Percentiles rank a stretch among this genome's conserved stretches.
Conservation (phyloP, 1,140 invertebrate genomes). For the Neuroterus valhalla region DNA sequence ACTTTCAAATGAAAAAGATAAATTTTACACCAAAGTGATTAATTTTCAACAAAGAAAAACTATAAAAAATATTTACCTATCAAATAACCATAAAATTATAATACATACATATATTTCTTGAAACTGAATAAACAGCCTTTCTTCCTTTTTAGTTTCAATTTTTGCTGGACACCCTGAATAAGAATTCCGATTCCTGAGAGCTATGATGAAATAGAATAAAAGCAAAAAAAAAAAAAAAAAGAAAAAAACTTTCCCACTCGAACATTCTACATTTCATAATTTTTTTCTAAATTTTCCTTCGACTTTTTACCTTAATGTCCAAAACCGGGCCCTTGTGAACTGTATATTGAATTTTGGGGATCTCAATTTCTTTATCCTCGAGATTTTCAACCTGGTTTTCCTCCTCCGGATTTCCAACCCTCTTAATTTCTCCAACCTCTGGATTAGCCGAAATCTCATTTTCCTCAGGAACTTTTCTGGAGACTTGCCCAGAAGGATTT, state of each 20-base stretch:
- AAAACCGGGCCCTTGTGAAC: conserved; percentile 72
- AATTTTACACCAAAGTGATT: too few relatives aligned
- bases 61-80: too few relatives aligned
- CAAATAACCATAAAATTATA: too few relatives aligned
- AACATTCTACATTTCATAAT: not conserved
- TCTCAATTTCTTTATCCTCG: conserved; percentile 25
- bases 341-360: conserved; percentile 53
- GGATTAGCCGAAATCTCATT: not conserved
- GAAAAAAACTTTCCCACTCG: not conserved
- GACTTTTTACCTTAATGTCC: conserved; percentile 71
- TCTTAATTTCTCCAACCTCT: not conserved
- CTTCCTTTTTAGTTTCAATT: too few relatives aligned
- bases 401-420: not conserved
- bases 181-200: too few relatives aligned
- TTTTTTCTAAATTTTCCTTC: conserved; percentile 19
- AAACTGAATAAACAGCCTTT: too few relatives aligned
- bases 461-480: not conserved
- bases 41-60: too few relatives aligned
- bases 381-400: not conserved
- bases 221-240: not conserved
- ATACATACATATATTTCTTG: too few relatives aligned
- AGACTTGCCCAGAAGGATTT: conserved; percentile 23
- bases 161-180: too few relatives aligned
- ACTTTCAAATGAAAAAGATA: too few relatives aligned
- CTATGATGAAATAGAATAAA: not conserved